Base-by-base conservation (phyloP, 2,888 invertebrate species). In the Caenorhabditis drosophilae region DNA sequence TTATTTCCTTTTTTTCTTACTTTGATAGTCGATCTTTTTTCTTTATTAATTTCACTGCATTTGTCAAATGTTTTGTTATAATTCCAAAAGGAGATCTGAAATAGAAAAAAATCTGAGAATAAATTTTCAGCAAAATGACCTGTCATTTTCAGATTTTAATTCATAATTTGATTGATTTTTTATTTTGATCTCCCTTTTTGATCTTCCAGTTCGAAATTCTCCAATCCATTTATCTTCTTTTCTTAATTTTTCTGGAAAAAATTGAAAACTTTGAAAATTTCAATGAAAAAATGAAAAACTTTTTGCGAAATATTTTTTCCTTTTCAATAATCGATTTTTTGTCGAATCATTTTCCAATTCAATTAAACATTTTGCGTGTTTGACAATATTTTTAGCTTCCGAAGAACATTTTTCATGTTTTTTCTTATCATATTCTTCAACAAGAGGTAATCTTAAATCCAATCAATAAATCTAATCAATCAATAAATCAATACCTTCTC, bases 361-460 rank as follows among this genome's bases (percentile, higher is more conserved):
- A 12, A 71, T 48, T 9, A 75, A 34, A 42, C 75, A 75, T 48
- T 67, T 59, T 1, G 75, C 74, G 34, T 75, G 75, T 46, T 52
- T 52, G 0, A 66, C 56, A 3, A 75, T 49, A 4, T 59, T 58
- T 35, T 59, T 57, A 12, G 75, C 70, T 4, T 57, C 55, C 0
- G 61, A 59, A 7, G 69, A 54, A 35, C 75, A 75, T 11, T 60
- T 59, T 31, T 61, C 57, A 26, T 67, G 67, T 2, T 25, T 50
- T 4, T 67, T 56, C 16, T 54, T 38, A 25, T 67, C 55, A 22
- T 67, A 57, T 4, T 55, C 48, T 40, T 59, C 55, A 2, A 66
- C 59, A 2, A 60, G 50, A 15, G 51, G 6, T 26, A 67, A 18
- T 57, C 60, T 60, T 47, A 35, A 58, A 58, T 40, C 11, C 23